phyloP scores from a whole-genome alignment of 1,140 invertebrate genomes.

The Ruditapes philippinarum region DNA sequence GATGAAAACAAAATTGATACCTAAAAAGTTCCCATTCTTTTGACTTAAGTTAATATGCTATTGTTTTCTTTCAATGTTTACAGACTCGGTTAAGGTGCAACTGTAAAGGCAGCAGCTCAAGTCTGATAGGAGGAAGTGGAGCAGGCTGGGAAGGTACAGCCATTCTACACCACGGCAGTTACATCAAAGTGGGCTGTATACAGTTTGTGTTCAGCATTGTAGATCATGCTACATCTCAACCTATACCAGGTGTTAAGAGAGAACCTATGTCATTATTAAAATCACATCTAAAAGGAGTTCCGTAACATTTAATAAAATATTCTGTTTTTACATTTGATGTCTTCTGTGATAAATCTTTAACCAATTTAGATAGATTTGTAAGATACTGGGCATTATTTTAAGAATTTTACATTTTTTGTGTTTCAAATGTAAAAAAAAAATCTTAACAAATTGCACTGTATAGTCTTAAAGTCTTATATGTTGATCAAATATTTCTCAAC shows the following conservation, averaged over 20 bases:
- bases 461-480: no score
- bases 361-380: no score
- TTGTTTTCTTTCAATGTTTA: constrained; percentile 42
- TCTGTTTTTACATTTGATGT: background rate
- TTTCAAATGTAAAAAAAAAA: no score
- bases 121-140: constrained; percentile 85
- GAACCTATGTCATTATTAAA: constrained; percentile 83
- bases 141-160: constrained; percentile 96
- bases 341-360: constrained; percentile 19
- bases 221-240: constrained; percentile 79
- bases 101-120: constrained; percentile 86
- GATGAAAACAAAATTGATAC: no score
- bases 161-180: constrained; percentile 93
- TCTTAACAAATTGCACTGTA: no score
- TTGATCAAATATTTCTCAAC: no score
- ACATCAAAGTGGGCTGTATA: constrained; percentile 94
- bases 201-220: constrained; percentile 92
- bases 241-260: constrained; percentile 68
- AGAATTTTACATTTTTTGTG: background rate
- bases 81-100: constrained; percentile 85
- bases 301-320: background rate
- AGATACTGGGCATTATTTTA: background rate
- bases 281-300: constrained; percentile 77
- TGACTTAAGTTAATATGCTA: no score
- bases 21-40: no score